phyloP scores from a whole-genome alignment of 2,113 vertebrate genomes.

The Tonatia bakeri region DNA sequence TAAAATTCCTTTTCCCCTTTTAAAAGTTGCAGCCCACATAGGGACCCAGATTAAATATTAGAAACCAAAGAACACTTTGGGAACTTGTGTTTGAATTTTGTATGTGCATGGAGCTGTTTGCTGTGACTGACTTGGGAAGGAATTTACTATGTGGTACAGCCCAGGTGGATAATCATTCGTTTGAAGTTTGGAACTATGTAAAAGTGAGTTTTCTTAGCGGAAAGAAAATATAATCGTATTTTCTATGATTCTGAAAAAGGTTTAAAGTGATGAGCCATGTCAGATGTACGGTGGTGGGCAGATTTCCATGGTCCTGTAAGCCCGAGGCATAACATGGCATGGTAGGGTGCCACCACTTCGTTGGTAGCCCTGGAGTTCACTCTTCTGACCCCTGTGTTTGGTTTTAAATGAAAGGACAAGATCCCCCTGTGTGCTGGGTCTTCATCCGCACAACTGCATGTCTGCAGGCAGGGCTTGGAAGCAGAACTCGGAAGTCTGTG shows the following conservation, averaged over 20 bases:
- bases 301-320: background rate
- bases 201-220: background rate
- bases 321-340: background rate
- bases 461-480: background rate
- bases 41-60: background rate
- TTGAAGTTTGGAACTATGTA: background rate
- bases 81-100: background rate
- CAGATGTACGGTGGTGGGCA: background rate
- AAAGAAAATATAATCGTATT: background rate
- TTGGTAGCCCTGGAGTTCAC: background rate
- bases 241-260: background rate
- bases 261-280: background rate
- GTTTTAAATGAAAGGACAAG: background rate
- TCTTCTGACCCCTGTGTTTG: background rate
- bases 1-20: background rate
- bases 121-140: background rate
- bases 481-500: background rate
- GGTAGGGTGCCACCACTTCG: background rate
- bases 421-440: background rate
- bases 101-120: background rate
- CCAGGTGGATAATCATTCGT: slow-evolving; percentile 13
- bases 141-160: background rate
- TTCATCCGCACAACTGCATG: rapidly evolving
- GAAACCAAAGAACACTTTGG: background rate
- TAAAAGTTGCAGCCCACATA: background rate